Percentiles rank a stretch among this genome's conserved stretches.
These are phyloP conservation scores for Zaprionus obscuricornis DNA, from an alignment of 2,888 invertebrate species.

Conservation along the genomic window DNA sequence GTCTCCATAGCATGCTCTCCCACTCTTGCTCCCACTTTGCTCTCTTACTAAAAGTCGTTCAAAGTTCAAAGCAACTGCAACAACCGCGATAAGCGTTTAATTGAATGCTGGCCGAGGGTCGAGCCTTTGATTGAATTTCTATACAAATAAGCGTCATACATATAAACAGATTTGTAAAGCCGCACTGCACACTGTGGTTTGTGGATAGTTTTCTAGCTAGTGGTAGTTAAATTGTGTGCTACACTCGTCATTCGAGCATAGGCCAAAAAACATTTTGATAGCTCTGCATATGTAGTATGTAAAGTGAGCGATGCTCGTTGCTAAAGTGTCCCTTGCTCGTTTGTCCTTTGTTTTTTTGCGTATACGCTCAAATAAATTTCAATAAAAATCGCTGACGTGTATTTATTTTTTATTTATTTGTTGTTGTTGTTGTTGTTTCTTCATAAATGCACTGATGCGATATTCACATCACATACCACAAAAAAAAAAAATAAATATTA, in stretches of 20 bases:
- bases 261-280: conserved; percentile 38
- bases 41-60: conserved; percentile 25
- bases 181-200: not conserved
- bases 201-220: not conserved
- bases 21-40: not conserved
- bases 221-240: not conserved
- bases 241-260: conserved; percentile 18
- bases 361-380: conserved; percentile 52
- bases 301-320: not conserved
- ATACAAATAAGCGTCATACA: conserved; percentile 44
- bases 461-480: no score
- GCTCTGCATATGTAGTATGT: no score
- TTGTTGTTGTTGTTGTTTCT: conserved; percentile 7
- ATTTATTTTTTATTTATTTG: no score
- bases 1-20: no score
- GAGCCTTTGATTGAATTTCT: conserved; percentile 62
- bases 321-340: conserved; percentile 25
- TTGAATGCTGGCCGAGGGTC: conserved; percentile 61
- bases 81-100: conserved; percentile 69
- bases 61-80: conserved; percentile 47
- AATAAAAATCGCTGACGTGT: conserved; percentile 29
- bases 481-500: no score
- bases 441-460: conserved; percentile 33
- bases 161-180: conserved; percentile 26
- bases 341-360: conserved; percentile 17